Evolutionary conservation across 1,140 invertebrate genomes (phyloP), one percentile per base, ranked within the genome.

Genomic region (Cydia splendana): DNA sequence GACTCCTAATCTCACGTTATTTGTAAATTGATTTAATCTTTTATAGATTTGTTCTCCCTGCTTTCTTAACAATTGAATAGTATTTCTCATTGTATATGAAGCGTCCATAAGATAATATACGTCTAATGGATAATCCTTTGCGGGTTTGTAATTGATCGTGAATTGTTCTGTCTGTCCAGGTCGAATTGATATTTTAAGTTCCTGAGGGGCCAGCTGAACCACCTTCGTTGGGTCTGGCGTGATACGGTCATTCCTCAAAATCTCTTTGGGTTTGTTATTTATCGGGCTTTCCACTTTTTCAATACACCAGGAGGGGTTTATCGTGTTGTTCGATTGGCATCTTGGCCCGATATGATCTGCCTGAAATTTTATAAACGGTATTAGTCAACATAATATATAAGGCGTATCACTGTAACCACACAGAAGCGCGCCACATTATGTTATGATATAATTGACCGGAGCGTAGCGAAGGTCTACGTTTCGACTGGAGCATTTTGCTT

Each of bases 71-170:
- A 95, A 95, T 12, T 95, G 92, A 80, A 81, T 82, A 30, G 97
- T 95, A 78, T 95, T 94, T 51, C 93, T 88, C 97, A 98, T 98
- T 0, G 97, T 97, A 65, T 94, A 94, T 4, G 97, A 98, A 20
- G 97, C 90, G 86, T 98, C 98, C 95, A 98, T 96, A 1, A 98
- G 93, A 85, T 97, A 98, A 89, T 98, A 98, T 4, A 98, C 89
- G 92, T 98, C 98, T 0, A 98, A 96, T 0, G 97, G 98, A 91
- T 98, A 98, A 87, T 98, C 95, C 80, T 95, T 94, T 2, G 96
- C 96, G 78, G 93, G 93, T 74, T 94, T 94, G 73, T 95, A 95
- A 5, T 84, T 82, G 53, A 94, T 86, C 0, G 79, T 62, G 74
- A 93, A 91, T 30, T 81, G 65, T 15, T 81, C 28, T 7, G 78